Percentiles rank a stretch among this genome's conserved stretches.
Evolutionary conservation across 92 coral and sea anemone species (phyloP).

Genomic region (Parazoanthus swiftii): DNA sequence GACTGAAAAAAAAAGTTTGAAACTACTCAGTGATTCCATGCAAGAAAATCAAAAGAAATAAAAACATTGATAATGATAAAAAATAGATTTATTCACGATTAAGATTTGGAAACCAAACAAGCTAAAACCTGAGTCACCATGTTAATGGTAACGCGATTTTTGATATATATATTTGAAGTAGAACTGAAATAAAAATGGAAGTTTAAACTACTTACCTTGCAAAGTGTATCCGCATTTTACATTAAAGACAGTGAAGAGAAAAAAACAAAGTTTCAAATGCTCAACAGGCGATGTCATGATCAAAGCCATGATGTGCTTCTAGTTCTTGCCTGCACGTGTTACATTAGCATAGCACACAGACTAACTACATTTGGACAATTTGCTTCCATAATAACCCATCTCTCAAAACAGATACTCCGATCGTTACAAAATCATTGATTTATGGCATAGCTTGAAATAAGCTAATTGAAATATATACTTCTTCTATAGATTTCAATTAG

Average conservation of each 20-base stretch:
- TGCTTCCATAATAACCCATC: background rate
- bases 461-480: background rate
- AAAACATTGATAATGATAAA: too few relatives aligned
- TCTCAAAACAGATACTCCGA: background rate
- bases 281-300: background rate
- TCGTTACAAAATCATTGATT: background rate
- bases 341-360: too few relatives aligned
- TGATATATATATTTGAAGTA: background rate
- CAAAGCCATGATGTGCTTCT: background rate
- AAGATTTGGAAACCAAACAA: too few relatives aligned
- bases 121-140: too few relatives aligned
- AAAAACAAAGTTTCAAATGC: background rate
- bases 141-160: background rate
- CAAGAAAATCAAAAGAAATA: too few relatives aligned
- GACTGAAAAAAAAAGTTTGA: too few relatives aligned
- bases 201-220: background rate
- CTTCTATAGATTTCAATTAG: too few relatives aligned
- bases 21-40: too few relatives aligned
- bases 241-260: background rate
- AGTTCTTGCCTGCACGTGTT: background rate
- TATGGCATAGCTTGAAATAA: background rate
- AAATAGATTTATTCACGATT: too few relatives aligned
- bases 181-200: background rate
- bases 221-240: background rate
- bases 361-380: background rate